A percentile compares a stretch with the other conserved stretches of the same genome.
Conservation (phyloP, 2,797 vertebrate species). For the Dryobates pubescens region DNA sequence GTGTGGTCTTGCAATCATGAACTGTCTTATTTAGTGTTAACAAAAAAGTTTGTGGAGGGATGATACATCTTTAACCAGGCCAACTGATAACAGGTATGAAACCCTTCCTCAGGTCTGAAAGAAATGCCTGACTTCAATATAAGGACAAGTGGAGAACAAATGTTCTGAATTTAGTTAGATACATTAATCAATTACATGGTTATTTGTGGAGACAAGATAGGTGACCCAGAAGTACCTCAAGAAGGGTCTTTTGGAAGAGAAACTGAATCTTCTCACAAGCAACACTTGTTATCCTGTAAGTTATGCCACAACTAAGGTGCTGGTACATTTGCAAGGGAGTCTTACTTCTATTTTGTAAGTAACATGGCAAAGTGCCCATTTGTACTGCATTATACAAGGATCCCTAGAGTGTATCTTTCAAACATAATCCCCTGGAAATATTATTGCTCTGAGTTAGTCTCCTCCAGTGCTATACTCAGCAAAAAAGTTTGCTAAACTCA, state of each 20-base stretch:
- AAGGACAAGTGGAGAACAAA: background rate
- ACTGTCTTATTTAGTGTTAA: constrained; percentile 36
- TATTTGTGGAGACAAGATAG: background rate
- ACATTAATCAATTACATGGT: background rate
- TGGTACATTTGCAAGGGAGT: background rate
- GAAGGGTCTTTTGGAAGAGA: background rate
- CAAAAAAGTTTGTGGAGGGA: background rate
- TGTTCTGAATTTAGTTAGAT: background rate
- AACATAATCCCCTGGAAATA: background rate
- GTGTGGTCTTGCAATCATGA: background rate
- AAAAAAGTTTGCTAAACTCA: background rate
- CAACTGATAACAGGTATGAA: background rate
- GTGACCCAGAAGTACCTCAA: background rate
- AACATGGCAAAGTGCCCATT: background rate
- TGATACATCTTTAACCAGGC: background rate
- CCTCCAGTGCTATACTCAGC: background rate
- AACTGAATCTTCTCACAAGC: background rate
- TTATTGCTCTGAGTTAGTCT: background rate
- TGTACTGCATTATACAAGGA: background rate
- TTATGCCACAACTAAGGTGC: background rate
- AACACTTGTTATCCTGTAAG: background rate
- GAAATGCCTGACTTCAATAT: background rate
- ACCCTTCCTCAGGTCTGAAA: background rate
- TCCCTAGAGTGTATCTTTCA: background rate
- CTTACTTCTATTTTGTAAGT: background rate